Evolutionary conservation across 1,140 invertebrate species (phyloP).

Genomic region (Drosophila ogumai): DNA sequence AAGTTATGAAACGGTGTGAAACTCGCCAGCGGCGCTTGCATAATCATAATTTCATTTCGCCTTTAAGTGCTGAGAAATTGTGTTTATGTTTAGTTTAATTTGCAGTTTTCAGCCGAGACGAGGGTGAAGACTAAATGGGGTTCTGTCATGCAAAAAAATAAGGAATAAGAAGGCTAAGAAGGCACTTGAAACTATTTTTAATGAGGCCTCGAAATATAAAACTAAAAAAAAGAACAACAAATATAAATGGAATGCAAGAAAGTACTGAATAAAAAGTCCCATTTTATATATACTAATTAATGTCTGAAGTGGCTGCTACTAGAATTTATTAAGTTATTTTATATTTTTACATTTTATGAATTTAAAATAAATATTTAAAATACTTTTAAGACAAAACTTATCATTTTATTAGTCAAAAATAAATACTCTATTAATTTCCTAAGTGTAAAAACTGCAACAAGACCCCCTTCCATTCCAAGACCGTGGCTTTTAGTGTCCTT

Average conservation of each 20-base stretch:
- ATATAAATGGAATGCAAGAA: background rate
- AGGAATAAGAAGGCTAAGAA: background rate
- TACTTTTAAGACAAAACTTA: no score
- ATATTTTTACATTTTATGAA: background rate
- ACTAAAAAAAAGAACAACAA: background rate
- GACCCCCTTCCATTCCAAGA: background rate
- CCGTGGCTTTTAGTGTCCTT: slow-evolving; percentile 44
- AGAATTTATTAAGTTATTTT: background rate
- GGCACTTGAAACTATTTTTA: slow-evolving; percentile 6
- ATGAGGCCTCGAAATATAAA: background rate
- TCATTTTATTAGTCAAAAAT: no score
- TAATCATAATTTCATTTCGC: slow-evolving; percentile 74
- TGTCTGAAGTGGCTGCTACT: background rate
- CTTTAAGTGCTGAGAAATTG: slow-evolving; percentile 78
- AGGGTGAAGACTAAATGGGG: slow-evolving; percentile 53
- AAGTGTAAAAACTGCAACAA: slow-evolving; percentile 50
- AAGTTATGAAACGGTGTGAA: slow-evolving; percentile 61
- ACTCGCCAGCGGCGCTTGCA: slow-evolving; percentile 65
- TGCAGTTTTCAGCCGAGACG: slow-evolving; percentile 71
- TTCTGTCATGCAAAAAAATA: slow-evolving; percentile 53
- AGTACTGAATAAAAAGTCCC: background rate
- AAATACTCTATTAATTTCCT: background rate
- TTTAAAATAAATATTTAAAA: background rate
- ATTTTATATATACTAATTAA: background rate
- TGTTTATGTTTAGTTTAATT: slow-evolving; percentile 79